phyloP scores from a whole-genome alignment of 2,797 vertebrate species.

The Ctenopoma multispine region DNA sequence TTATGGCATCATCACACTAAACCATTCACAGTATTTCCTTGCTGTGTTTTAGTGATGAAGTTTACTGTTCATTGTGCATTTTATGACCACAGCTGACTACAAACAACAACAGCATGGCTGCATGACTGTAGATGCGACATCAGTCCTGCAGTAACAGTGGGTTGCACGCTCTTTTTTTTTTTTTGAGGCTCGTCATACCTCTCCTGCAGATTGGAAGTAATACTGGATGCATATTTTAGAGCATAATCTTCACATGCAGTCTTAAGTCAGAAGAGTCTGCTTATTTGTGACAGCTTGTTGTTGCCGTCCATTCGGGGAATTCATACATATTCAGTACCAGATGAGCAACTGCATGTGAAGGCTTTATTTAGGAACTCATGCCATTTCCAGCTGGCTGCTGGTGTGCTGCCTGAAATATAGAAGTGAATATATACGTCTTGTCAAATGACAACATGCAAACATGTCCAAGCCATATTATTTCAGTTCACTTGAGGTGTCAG shows the following conservation, averaged over 20 bases:
- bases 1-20: constrained; percentile 19
- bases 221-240: constrained; percentile 10
- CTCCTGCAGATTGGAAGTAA: neutral
- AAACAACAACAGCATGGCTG: constrained; percentile 11
- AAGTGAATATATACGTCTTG: neutral
- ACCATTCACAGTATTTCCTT: constrained; percentile 18
- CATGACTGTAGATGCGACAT: constrained; percentile 34
- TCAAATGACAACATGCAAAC: constrained; percentile 4
- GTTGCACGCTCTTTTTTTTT: neutral
- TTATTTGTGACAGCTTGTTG: constrained; percentile 1
- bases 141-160: neutral
- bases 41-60: constrained; percentile 29
- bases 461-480: constrained; percentile 36
- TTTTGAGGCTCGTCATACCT: neutral
- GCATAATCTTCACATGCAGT: constrained; percentile 28
- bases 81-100: constrained; percentile 7
- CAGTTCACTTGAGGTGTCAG: constrained; percentile 6
- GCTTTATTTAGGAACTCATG: constrained; percentile 6
- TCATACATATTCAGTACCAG: neutral
- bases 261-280: neutral
- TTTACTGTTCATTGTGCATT: constrained; percentile 34
- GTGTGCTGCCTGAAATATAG: neutral
- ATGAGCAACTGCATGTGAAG: neutral
- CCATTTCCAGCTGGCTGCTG: constrained; percentile 4
- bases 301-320: neutral